Conservation (phyloP, 2,113 vertebrate genomes). For the Hiodon tergisus region DNA sequence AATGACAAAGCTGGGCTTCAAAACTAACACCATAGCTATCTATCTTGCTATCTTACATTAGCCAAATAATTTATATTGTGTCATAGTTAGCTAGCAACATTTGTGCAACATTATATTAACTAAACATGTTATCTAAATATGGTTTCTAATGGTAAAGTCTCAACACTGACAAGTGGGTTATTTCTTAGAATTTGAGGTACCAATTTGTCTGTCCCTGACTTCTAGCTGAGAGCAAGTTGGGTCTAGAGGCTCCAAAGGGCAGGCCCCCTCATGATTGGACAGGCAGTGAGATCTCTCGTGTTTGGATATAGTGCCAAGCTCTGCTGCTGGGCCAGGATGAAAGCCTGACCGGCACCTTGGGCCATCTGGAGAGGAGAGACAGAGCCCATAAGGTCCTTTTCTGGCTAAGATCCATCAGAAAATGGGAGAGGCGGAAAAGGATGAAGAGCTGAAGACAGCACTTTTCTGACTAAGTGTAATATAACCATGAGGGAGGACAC, state of each 20-base stretch:
- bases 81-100: too few species aligned
- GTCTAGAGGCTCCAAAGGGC: conserved; percentile 23
- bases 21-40: too few species aligned
- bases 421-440: background rate
- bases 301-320: conserved; percentile 25
- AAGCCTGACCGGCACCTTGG: conserved; percentile 17
- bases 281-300: conserved; percentile 22
- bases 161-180: too few species aligned
- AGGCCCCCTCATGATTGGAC: conserved; percentile 21
- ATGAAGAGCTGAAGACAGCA: background rate
- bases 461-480: background rate
- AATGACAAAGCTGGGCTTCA: too few species aligned
- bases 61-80: too few species aligned
- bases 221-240: conserved; percentile 26
- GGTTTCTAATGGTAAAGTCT: too few species aligned
- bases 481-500: background rate
- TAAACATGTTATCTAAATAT: too few species aligned
- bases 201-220: too few species aligned
- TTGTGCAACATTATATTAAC: too few species aligned
- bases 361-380: conserved; percentile 29
- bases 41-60: too few species aligned
- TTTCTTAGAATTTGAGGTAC: too few species aligned
- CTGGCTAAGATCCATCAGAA: conserved; percentile 12
- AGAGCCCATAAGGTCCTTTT: conserved; percentile 17
- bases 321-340: conserved; percentile 27